Evolutionary conservation across 2,113 vertebrate species (phyloP).

Genomic region (Carassius carassius): DNA sequence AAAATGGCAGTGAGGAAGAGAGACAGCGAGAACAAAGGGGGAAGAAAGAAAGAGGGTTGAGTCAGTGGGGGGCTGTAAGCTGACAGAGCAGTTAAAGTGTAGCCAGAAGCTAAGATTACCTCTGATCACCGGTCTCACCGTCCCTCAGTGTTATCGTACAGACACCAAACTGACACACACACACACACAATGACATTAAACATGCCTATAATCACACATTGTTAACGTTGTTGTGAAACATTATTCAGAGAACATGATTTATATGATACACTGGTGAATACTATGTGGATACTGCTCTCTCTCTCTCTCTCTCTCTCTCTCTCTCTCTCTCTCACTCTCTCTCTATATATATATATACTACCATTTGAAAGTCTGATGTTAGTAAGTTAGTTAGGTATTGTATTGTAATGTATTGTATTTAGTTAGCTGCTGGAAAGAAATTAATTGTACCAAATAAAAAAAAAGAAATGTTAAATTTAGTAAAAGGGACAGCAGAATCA

Average conservation of each 20-base stretch:
- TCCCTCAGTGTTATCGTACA: conserved; percentile 15
- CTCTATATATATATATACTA: neutral
- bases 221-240: neutral
- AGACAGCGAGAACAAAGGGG: conserved; percentile 65
- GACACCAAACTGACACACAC: neutral
- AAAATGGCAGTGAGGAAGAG: conserved; percentile 42
- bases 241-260: neutral
- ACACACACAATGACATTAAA: neutral
- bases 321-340: no score
- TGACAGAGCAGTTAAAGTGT: conserved; percentile 29
- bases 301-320: no score
- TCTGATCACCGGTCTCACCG: conserved; percentile 17
- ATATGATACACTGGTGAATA: neutral
- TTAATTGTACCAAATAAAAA: neutral
- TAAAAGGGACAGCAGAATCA: neutral
- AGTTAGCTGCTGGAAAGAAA: neutral
- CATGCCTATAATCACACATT: neutral
- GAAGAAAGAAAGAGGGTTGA: conserved; percentile 41
- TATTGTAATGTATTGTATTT: no score
- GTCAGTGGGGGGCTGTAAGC: conserved; percentile 55
- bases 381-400: no score
- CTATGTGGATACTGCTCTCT: neutral
- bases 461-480: no score
- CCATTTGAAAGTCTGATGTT: neutral
- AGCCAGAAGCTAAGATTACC: conserved; percentile 35